These are phyloP conservation scores for Melinaea menophilus DNA, from an alignment of 2,888 invertebrate species.

Conservation along the genomic window DNA sequence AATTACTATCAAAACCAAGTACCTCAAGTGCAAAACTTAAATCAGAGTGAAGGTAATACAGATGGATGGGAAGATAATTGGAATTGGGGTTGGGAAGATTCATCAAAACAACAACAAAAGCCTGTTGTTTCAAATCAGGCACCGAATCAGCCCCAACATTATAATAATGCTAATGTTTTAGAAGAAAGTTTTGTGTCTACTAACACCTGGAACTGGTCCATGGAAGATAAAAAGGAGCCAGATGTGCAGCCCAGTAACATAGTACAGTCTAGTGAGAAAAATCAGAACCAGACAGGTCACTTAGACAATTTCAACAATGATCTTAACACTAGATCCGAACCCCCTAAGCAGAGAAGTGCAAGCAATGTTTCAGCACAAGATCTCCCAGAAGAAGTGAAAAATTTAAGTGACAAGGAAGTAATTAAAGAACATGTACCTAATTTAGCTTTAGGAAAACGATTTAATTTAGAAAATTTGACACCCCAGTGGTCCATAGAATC, in stretches of 20 bases:
- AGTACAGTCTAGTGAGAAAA: slow-evolving; percentile 35
- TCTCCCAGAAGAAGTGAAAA: slow-evolving; percentile 52
- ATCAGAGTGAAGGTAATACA: slow-evolving; percentile 46
- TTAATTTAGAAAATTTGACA: slow-evolving; percentile 66
- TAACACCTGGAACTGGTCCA: slow-evolving; percentile 81
- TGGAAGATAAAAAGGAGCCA: slow-evolving; percentile 66
- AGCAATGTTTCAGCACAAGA: slow-evolving; percentile 38
- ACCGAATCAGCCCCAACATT: slow-evolving; percentile 36
- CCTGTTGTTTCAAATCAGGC: slow-evolving; percentile 34
- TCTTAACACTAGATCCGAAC: slow-evolving; percentile 40
- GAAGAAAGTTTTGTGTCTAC: slow-evolving; percentile 78
- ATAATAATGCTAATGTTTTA: slow-evolving; percentile 70
- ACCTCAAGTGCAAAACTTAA: slow-evolving; percentile 44
- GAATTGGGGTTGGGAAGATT: slow-evolving; percentile 81
- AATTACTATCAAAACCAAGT: slow-evolving; percentile 55
- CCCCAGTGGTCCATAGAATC: slow-evolving; percentile 83
- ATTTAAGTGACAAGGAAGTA: slow-evolving; percentile 61
- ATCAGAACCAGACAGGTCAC: slow-evolving; percentile 35
- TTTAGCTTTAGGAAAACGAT: slow-evolving; percentile 64
- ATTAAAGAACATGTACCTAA: slow-evolving; percentile 66
- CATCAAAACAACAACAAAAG: slow-evolving; percentile 60
- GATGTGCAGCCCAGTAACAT: slow-evolving; percentile 31
- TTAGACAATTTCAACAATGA: slow-evolving; percentile 37
- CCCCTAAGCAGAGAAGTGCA: slow-evolving; percentile 35
- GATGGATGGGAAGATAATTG: slow-evolving; percentile 72